These are phyloP conservation scores for Circaetus cinerascens DNA, from an alignment of 2,113 vertebrate genomes.

Conservation along the genomic window DNA sequence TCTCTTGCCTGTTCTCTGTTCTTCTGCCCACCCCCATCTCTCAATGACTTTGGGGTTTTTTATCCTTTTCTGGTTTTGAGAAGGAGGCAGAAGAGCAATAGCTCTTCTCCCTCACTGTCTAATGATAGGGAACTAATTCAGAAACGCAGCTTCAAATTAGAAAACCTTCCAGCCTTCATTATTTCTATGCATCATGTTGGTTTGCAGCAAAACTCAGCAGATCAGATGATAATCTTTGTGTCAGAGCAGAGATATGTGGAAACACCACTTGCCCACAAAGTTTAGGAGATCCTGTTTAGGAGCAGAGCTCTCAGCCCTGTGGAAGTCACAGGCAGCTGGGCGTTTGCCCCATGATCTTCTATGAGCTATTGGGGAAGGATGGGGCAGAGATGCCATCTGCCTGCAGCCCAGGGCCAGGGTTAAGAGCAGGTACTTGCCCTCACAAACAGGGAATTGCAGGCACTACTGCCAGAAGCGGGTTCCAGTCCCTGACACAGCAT, in stretches of 20 bases:
- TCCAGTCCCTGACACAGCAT: neutral
- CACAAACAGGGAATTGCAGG: neutral
- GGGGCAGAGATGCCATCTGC: neutral
- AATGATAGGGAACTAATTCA: neutral
- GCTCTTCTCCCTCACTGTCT: neutral
- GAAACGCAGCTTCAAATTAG: neutral
- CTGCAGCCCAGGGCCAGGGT: neutral
- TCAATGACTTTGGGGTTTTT: neutral
- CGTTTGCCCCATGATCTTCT: neutral
- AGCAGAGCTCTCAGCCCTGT: neutral
- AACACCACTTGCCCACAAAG: neutral
- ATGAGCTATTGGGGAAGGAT: neutral
- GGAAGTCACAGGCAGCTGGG: neutral
- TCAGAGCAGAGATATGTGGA: neutral
- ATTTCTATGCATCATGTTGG: neutral
- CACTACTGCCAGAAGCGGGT: neutral
- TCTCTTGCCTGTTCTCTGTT: neutral
- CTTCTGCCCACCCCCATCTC: neutral
- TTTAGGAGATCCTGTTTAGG: neutral
- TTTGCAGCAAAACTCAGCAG: neutral
- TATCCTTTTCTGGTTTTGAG: neutral
- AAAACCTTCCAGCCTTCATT: conserved; percentile 2
- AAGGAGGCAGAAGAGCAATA: neutral
- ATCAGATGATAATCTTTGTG: neutral
- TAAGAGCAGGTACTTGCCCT: neutral